A percentile compares a stretch with the other conserved stretches of the same genome.
Conservation (phyloP, 1,140 invertebrate species). For the Eupeodes corollae region DNA sequence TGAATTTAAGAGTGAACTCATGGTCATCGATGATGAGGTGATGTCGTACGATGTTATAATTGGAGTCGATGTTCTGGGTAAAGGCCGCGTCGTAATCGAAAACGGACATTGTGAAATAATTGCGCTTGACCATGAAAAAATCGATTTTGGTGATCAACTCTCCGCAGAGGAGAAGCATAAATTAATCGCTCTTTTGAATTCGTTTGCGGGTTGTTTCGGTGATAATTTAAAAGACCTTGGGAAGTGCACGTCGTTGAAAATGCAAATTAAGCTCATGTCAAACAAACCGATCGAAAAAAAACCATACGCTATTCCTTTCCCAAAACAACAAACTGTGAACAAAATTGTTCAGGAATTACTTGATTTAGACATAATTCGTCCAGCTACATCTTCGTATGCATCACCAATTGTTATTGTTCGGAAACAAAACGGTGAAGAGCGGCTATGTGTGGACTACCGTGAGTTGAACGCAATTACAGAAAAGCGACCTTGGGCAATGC, state of each 20-base stretch:
- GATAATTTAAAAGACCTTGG: not conserved
- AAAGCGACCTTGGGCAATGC: slow-evolving; percentile 41
- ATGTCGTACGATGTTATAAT: not conserved
- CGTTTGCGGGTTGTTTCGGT: slow-evolving; percentile 2
- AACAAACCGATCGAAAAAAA: not conserved
- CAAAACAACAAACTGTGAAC: slow-evolving; percentile 1
- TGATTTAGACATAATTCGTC: not conserved
- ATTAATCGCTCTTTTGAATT: not conserved
- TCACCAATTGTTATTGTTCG: slow-evolving; percentile 10
- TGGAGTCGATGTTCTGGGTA: not conserved
- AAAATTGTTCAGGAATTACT: slow-evolving; percentile 1
- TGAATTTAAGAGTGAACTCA: not conserved
- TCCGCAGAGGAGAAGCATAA: not conserved
- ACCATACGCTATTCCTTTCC: slow-evolving; percentile 2
- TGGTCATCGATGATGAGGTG: not conserved
- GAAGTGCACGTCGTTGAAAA: not conserved
- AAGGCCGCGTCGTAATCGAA: not conserved
- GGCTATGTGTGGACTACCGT: slow-evolving; percentile 23
- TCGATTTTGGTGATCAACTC: not conserved
- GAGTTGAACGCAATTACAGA: slow-evolving; percentile 35
- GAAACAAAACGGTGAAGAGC: slow-evolving; percentile 21
- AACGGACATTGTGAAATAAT: not conserved
- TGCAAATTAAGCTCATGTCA: not conserved
- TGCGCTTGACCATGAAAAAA: no score
- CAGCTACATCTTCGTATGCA: slow-evolving; percentile 13